A percentile compares a stretch with the other conserved stretches of the same genome.
phyloP scores from a whole-genome alignment of 2,113 vertebrate species.

The Peromyscus maniculatus region DNA sequence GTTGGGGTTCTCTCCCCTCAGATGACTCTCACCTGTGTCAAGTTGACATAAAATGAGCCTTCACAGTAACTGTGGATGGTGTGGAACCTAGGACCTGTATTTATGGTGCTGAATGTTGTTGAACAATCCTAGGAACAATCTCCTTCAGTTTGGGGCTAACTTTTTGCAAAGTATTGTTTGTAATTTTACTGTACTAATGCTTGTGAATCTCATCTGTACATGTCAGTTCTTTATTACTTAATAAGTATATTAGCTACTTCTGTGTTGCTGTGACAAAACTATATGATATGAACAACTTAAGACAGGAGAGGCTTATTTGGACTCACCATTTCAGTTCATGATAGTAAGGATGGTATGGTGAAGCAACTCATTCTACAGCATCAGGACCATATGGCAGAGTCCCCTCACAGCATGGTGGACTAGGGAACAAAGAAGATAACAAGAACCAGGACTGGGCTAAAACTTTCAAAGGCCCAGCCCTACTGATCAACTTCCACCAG shows the following conservation, averaged over 20 bases:
- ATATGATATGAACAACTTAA: neutral
- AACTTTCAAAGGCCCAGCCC: neutral
- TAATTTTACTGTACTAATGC: neutral
- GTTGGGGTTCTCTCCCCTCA: neutral
- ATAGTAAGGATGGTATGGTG: too few relatives aligned
- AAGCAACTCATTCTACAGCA: neutral
- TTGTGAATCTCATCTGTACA: neutral
- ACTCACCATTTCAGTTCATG: neutral
- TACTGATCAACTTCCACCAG: neutral
- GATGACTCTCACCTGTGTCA: neutral
- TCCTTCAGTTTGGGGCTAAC: neutral
- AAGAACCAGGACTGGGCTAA: neutral
- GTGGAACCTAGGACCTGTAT: neutral
- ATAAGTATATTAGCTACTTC: neutral
- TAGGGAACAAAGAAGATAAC: neutral
- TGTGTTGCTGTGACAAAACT: neutral
- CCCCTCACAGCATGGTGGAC: neutral
- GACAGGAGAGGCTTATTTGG: neutral
- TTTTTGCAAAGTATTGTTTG: neutral
- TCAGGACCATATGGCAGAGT: neutral
- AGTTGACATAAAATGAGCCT: neutral
- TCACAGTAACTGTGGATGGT: neutral
- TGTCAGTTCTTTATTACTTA: neutral
- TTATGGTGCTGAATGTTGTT: neutral
- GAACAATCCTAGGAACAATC: neutral